Percentiles rank a stretch among this genome's conserved stretches.
These are phyloP conservation scores for Lampris megalopsis DNA, from an alignment of 2,113 vertebrate species.

Conservation along the genomic window DNA sequence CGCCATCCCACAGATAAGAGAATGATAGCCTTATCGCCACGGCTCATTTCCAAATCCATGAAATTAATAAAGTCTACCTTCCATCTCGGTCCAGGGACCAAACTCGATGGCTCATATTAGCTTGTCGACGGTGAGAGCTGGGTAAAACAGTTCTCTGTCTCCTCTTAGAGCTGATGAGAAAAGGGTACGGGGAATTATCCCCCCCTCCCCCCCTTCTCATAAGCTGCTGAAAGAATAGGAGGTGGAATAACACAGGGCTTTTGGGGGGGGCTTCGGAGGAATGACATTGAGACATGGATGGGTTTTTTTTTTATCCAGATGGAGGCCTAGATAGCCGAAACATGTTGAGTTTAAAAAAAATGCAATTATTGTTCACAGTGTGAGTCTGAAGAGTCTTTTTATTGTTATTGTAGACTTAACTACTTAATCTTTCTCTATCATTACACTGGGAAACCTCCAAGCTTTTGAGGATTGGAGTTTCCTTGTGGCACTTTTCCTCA, in stretches of 20 bases:
- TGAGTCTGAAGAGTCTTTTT: constrained; percentile 27
- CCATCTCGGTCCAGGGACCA: constrained; percentile 59
- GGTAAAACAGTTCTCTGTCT: constrained; percentile 35
- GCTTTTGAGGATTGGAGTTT: constrained; percentile 47
- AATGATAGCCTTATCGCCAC: constrained; percentile 79
- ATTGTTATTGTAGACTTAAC: constrained; percentile 58
- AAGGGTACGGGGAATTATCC: constrained; percentile 40
- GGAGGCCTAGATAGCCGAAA: constrained; percentile 32
- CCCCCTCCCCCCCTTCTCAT: not conserved
- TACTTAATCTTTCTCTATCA: constrained; percentile 67
- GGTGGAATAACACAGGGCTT: constrained; percentile 8
- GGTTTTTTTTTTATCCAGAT: constrained; percentile 47
- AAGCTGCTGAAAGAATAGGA: constrained; percentile 44
- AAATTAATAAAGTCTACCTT: constrained; percentile 80
- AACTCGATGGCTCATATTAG: constrained; percentile 65
- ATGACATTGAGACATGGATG: constrained; percentile 13
- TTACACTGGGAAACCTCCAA: constrained; percentile 53
- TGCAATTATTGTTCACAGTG: constrained; percentile 51
- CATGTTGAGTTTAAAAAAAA: constrained; percentile 55
- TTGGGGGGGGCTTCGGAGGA: constrained; percentile 33
- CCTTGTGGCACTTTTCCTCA: constrained; percentile 12
- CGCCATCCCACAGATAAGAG: constrained; percentile 76
- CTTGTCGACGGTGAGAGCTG: constrained; percentile 49
- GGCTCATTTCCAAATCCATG: constrained; percentile 81
- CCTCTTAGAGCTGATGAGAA: constrained; percentile 33